Evolutionary conservation across 2,888 invertebrate genomes (phyloP), one percentile per base, ranked within the genome.

Genomic region (Nymphalis c-album): DNA sequence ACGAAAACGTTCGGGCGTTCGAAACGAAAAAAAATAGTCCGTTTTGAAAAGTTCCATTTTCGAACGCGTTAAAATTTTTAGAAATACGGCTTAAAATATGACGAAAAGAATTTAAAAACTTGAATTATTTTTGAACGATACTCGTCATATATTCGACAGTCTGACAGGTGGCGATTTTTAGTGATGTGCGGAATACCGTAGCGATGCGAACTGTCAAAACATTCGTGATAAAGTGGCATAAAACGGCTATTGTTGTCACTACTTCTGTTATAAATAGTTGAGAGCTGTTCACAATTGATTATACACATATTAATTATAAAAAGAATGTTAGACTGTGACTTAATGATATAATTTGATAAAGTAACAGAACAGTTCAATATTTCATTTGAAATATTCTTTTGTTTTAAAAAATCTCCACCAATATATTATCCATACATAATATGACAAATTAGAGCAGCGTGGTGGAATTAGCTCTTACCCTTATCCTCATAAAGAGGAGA

Each of bases 121-220:
- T 22, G 26, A 53, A 51, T 20, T 51, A 20, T 51, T 51, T 26
- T 50, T 20, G 8, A 55, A 31, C 53, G 31, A 31, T 31, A 17
- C 31, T n/a, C 26, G 7, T 55, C 26, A 55, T 55, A 31, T 55
- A 55, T 55, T 17, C 53, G 17, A 31, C 2, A 10, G n/a, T n/a
- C 46, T n/a, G 16, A 85, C 90, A 88, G 87, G 86, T 86, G 90
- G 81, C 88, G 90, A 90, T 88, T 88, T 87, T 86, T 87, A 78
- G 78, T 80, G 80, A 87, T 87, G 83, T 82, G 73, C 67, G 67
- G 83, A 82, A 88, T 89, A 64, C 62, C 60, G 83, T 85, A 85
- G 83, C 84, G 84, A 83, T 80, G 80, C 71, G 73, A 72, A 71
- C 79, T 83, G 88, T 90, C 89, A 88, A 87, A 88, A 90, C 87